Percentiles rank a stretch among this genome's conserved stretches.
These are phyloP conservation scores for Scaptomyza reducta DNA, from an alignment of 2,888 invertebrate genomes.

Conservation along the genomic window DNA sequence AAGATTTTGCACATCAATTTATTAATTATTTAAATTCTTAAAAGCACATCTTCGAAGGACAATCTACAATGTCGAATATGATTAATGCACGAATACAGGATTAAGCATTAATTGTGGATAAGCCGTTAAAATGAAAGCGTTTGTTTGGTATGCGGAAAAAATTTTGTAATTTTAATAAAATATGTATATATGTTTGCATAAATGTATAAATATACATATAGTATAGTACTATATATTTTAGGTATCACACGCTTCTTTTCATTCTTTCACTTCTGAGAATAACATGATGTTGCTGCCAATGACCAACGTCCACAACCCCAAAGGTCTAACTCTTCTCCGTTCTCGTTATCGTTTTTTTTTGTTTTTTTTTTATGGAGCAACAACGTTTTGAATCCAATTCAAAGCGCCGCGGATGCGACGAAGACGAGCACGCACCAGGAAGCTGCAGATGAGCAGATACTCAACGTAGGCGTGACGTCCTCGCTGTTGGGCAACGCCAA, in stretches of 20 bases:
- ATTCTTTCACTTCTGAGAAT: constrained; percentile 38
- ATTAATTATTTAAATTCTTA: too few relatives aligned
- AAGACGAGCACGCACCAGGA: constrained; percentile 87
- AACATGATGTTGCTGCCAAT: constrained; percentile 39
- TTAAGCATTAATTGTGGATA: background rate
- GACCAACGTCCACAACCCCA: constrained; percentile 1
- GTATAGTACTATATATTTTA: constrained; percentile 46
- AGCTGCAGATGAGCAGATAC: constrained; percentile 89
- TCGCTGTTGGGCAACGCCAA: constrained; percentile 37
- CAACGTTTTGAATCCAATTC: constrained; percentile 86
- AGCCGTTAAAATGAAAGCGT: constrained; percentile 4
- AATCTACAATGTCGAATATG: background rate
- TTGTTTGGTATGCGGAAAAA: constrained; percentile 44
- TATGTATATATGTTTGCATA: constrained; percentile 46
- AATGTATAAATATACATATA: constrained; percentile 20
- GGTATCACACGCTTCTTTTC: constrained; percentile 64
- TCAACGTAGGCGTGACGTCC: constrained; percentile 89
- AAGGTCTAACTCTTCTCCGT: background rate
- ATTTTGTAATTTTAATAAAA: constrained; percentile 58
- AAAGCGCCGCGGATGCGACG: constrained; percentile 87
- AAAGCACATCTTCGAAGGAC: too few relatives aligned
- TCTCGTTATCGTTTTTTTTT: too few relatives aligned
- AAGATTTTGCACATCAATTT: too few relatives aligned
- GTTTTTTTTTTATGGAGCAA: constrained; percentile 53
- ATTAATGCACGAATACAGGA: background rate